Base-by-base conservation (phyloP, 2,113 vertebrate genomes). In the Albula glossodonta region DNA sequence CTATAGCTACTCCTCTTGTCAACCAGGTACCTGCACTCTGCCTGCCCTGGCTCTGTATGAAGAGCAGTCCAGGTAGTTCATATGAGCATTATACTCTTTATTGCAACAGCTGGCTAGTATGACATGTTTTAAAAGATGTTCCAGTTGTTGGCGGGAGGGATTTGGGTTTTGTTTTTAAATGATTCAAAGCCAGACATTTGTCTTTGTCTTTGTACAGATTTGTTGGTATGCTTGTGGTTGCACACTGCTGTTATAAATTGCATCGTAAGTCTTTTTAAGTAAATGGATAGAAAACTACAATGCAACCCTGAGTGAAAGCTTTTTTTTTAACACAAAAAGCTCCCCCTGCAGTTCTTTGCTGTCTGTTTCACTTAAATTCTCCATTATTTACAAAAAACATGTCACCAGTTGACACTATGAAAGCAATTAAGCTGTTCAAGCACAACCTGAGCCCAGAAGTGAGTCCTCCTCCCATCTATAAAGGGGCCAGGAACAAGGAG, bases 341-440 rank as follows among this genome's bases (percentile, higher is more conserved):
- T 80, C 84, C 15, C 49, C 56, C 41, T 63, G 81, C 57, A 89
- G 86, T 85, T 80, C 82, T 78, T 77, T 53, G 50, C 83, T 87
- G 88, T 87, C 86, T 85, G 49, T 80, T 89, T 85, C 80, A 79
- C 84, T 89, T 83, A 85, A 77, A 49, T 74, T 74, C 70, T 85
- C 86, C 83, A 87, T 89, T 89, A 83, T 85, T 89, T 87, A 82
- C 77, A 83, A 88, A 74, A 85, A 63, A 22, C 74, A 70, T 83
- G 81, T 83, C 86, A 51, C 70, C 88, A 56, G 22, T 81, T 85
- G 88, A 87, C 88, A 87, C 77, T 51, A 50, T 63, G 66, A 81
- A 80, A 85, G 74, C 74, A 84, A 85, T 87, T 85, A 85, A 85
- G 83, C 70, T 74, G 83, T 60, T 53, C 60, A 85, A 41, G 80